Evolutionary conservation across 2,113 vertebrate genomes (phyloP).

Genomic region (Hypocryptadius cinnamomeus): DNA sequence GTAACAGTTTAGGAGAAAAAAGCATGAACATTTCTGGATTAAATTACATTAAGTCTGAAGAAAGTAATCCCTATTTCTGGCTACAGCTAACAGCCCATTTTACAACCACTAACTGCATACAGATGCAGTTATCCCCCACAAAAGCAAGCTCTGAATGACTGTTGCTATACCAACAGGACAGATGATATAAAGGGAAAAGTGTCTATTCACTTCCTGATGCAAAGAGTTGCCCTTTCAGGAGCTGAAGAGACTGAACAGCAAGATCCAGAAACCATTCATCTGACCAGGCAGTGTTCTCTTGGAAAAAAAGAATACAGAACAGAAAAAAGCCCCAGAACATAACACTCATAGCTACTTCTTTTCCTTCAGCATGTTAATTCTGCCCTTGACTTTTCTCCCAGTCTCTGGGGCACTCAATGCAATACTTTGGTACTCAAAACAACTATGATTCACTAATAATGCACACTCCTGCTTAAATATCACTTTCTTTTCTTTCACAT

Average conservation of each 20-base stretch:
- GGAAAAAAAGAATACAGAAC: background rate
- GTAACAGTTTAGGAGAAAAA: background rate
- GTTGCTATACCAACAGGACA: constrained; percentile 35
- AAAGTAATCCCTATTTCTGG: background rate
- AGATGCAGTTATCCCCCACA: background rate
- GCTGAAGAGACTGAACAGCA: background rate
- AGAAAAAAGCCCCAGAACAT: background rate
- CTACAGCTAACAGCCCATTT: background rate
- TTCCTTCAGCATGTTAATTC: background rate
- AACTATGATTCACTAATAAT: background rate
- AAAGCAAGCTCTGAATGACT: constrained; percentile 2
- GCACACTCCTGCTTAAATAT: background rate
- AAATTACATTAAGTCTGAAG: background rate
- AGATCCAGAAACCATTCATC: constrained; percentile 18
- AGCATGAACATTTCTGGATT: background rate
- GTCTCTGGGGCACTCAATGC: background rate
- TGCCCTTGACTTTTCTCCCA: background rate
- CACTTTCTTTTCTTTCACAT: background rate
- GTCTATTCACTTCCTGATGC: constrained; percentile 9
- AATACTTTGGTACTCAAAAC: background rate
- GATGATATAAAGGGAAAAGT: constrained; percentile 1
- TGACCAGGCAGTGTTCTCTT: background rate
- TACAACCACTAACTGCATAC: background rate
- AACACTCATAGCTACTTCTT: background rate
- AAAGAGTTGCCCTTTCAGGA: background rate